Percentiles rank a stretch among this genome's conserved stretches.
These are phyloP conservation scores for Sclerodermus sp. DNA, from an alignment of 2,888 invertebrate species.

Conservation along the genomic window DNA sequence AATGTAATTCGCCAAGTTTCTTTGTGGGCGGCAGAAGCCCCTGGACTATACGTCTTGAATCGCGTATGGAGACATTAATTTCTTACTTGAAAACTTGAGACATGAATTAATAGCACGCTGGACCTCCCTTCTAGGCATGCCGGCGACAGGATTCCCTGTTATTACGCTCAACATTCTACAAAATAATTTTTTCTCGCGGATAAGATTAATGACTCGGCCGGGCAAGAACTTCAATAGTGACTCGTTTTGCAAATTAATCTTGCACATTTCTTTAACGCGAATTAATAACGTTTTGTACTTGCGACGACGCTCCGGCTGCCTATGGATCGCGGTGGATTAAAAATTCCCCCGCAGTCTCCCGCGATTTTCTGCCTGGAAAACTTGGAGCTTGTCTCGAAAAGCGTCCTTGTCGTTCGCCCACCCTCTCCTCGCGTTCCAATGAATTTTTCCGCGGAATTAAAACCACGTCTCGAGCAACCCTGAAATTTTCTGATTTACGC, in stretches of 20 bases:
- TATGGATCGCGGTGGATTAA: too few relatives aligned
- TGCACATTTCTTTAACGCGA: conserved; percentile 46
- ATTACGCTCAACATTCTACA: conserved; percentile 47
- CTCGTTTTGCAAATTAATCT: conserved; percentile 49
- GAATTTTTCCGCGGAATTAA: too few relatives aligned
- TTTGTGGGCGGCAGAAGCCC: too few relatives aligned
- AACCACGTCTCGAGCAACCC: too few relatives aligned
- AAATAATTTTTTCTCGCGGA: conserved; percentile 45
- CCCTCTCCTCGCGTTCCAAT: too few relatives aligned
- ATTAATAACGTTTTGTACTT: conserved; percentile 39
- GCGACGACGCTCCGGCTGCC: not conserved
- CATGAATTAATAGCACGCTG: conserved; percentile 43
- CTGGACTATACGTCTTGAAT: conserved; percentile 13
- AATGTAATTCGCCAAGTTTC: too few relatives aligned
- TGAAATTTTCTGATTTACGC: too few relatives aligned
- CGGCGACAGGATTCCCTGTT: conserved; percentile 46
- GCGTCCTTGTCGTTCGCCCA: too few relatives aligned
- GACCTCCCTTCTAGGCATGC: conserved; percentile 36
- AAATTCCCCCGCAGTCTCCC: too few relatives aligned
- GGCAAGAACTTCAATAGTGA: conserved; percentile 44
- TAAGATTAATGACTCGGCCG: conserved; percentile 45
- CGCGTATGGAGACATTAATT: conserved; percentile 38
- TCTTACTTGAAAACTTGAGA: conserved; percentile 40
- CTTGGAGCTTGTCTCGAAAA: too few relatives aligned
- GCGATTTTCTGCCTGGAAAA: too few relatives aligned